Evolutionary conservation across 2,113 vertebrate genomes (phyloP), one percentile per base, ranked within the genome.

Genomic region (Aspiorhynchus laticeps): DNA sequence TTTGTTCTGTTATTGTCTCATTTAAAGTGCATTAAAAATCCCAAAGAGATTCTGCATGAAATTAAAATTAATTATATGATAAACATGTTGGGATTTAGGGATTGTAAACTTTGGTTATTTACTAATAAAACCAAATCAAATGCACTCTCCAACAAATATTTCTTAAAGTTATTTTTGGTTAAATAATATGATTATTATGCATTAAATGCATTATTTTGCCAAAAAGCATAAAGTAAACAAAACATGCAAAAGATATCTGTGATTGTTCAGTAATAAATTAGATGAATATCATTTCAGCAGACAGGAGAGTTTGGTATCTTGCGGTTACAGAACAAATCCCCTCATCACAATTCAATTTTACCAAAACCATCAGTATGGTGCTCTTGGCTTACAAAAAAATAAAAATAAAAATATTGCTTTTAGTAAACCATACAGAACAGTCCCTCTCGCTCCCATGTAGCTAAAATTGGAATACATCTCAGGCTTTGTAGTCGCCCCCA

Each of bases 1-100:
- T 90, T 91, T 90, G 88, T 89, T 91, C 89, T 83, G 74, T 82
- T 87, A 87, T 87, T 91, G 90, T 91, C 87, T 92, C 86, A 92
- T 93, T 92, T 83, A 89, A 89, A 90, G 71, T 74, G 80, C 67
- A 79, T 73, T 31, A 75, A 71, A 81, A 86, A 85, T 75, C 53
- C 31, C 48, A 73, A 48, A 84, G 89, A 75, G 82, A 90, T 85
- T 92, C 33, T 67, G 87, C 71, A 86, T 59, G 21, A 85, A 73
- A 85, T 84, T 51, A 86, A 79, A 53, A 67, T 80, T 10, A 53
- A 79, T 73, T 4, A 11, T 65, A 46, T 81, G 38, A 81, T 81
- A 65, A 81, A 65, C 79, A 65, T 28, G 36, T 81, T 43, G 33
- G 7, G 2, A 11, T 81, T 63, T 2, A 5, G 59, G n/a, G 51